Percentiles rank a stretch among this genome's conserved stretches.
Conservation (phyloP, 2,797 vertebrate species). For the Halcyon chelicuti region DNA sequence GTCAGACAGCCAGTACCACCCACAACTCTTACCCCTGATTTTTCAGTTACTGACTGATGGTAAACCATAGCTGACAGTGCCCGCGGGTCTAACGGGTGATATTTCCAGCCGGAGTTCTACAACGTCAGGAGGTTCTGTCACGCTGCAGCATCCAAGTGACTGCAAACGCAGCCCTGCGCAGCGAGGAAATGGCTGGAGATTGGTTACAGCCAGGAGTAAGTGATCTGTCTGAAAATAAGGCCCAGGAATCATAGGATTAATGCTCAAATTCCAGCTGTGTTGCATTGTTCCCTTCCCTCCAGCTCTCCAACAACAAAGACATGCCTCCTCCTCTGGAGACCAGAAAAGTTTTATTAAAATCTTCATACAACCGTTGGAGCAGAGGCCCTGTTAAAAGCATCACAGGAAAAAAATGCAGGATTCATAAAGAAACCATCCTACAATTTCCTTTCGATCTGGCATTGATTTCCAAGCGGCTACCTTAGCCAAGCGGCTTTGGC, state of each 20-base stretch:
- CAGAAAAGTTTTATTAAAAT: slow-evolving; percentile 81
- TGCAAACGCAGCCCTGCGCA: slow-evolving; percentile 56
- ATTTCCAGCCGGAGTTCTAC: slow-evolving; percentile 62
- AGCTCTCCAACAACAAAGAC: slow-evolving; percentile 81
- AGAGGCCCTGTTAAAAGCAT: slow-evolving; percentile 75
- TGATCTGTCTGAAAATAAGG: slow-evolving; percentile 79
- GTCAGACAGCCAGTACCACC: background rate
- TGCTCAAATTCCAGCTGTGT: slow-evolving; percentile 75
- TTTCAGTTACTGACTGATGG: slow-evolving; percentile 41
- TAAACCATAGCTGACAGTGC: slow-evolving; percentile 23
- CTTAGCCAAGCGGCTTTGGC: slow-evolving; percentile 55
- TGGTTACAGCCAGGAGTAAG: slow-evolving; percentile 78
- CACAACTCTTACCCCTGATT: slow-evolving; percentile 22
- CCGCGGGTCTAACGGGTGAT: background rate
- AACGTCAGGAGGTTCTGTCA: slow-evolving; percentile 65
- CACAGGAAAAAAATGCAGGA: slow-evolving; percentile 59
- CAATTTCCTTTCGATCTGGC: slow-evolving; percentile 78
- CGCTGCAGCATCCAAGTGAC: slow-evolving; percentile 59
- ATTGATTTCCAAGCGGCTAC: slow-evolving; percentile 78
- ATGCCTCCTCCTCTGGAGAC: slow-evolving; percentile 78
- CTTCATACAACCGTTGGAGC: slow-evolving; percentile 76
- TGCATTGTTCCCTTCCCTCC: slow-evolving; percentile 76
- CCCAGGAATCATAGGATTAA: slow-evolving; percentile 77
- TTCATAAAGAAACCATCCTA: slow-evolving; percentile 75
- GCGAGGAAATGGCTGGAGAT: slow-evolving; percentile 69